Base-by-base conservation (phyloP, 2,888 invertebrate species). In the Drosophila melanosoma region DNA sequence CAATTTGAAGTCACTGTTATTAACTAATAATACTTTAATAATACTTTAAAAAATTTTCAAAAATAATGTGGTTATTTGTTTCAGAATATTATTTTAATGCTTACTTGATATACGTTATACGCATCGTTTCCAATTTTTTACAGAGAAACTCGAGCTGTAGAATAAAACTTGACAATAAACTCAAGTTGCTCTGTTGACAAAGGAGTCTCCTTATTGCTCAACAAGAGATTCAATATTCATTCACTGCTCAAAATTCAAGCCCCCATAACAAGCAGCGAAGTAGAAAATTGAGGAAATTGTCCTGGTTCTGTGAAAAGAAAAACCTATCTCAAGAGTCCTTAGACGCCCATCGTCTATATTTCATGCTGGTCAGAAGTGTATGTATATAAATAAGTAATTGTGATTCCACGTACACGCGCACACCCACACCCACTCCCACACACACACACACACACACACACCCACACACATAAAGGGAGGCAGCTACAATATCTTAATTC, bases 401-500 rank as follows among this genome's bases (percentile, higher is more conserved):
- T 23, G 36, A 48, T 76, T 51, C 15, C 6, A 17, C 40, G 38
- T 57, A 62, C 51, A 40, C 36, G 20, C 42, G 12, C 20, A 20
- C 38, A 38, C 33, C 11, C 38, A 7, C 38, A 36, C 6, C 12
- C 35, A 35, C 52, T 20, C 32, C 20, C 20, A 33, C 15, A 20
- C 48, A 0, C 36, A 53, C 17, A 49, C 60, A 52, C 26, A 45
- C n/a, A n/a, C 52, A 33, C 32, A 33, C 20, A 33, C 15, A 20
- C 48, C 0, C 36, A 53, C 17, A 49, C 60, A 52, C 26, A 45
- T 38, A 20, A 29, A 64, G 29, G 51, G 38, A 64, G 57, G 32
- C 36, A 48, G 57, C 26, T 32, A n/a, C 12, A 62, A 76, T 72
- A 76, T 69, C 80, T 63, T 58, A 76, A 76, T 76, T 76, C 66